phyloP scores from a whole-genome alignment of 2,888 invertebrate species.

The Agrochola macilenta region DNA sequence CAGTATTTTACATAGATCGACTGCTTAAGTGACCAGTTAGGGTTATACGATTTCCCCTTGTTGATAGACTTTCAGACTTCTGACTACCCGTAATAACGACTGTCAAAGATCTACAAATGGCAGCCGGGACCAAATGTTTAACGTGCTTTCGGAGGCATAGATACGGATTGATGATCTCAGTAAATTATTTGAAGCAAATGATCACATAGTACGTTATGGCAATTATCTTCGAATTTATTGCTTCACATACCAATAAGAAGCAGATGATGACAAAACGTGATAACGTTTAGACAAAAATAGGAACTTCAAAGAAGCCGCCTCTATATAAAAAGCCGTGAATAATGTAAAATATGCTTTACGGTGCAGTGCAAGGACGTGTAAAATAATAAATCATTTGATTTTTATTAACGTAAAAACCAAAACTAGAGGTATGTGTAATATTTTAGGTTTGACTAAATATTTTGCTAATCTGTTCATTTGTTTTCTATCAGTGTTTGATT shows the following conservation, averaged over 20 bases:
- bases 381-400: conserved; percentile 49
- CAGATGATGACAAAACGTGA: conserved; percentile 32
- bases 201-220: conserved; percentile 3
- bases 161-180: conserved; percentile 12
- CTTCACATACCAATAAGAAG: conserved; percentile 17
- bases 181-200: conserved; percentile 10
- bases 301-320: conserved; percentile 48
- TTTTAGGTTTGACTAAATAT: conserved; percentile 8
- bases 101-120: neutral
- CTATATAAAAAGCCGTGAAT: conserved; percentile 33
- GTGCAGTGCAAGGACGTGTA: conserved; percentile 41
- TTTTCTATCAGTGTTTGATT: neutral
- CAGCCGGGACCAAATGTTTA: neutral
- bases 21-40: too few relatives aligned
- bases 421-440: neutral
- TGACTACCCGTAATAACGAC: neutral
- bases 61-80: neutral
- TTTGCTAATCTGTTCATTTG: neutral
- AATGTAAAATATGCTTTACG: conserved; percentile 45
- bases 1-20: too few relatives aligned
- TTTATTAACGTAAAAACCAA: conserved; percentile 11
- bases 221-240: conserved; percentile 33
- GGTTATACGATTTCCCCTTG: neutral
- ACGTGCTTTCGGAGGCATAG: neutral
- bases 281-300: conserved; percentile 20